Evolutionary conservation across 2,888 invertebrate species (phyloP).

Genomic region (Trachelus tabidus): DNA sequence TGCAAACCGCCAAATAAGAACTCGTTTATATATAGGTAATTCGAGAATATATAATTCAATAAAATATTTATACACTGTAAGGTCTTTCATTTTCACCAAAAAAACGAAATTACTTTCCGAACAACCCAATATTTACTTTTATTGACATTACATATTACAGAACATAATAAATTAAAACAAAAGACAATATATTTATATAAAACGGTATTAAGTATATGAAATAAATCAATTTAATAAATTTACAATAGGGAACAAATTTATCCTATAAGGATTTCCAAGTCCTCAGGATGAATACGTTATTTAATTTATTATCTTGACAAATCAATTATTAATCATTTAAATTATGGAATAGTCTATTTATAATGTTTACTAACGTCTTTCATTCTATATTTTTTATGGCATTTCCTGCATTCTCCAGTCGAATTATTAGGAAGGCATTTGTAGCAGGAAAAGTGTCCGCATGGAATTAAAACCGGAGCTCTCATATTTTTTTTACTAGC

Average conservation of each 20-base stretch:
- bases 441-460: conserved; percentile 30
- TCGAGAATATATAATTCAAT: too few relatives aligned
- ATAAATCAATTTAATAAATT: background rate
- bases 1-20: too few relatives aligned
- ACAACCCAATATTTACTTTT: background rate
- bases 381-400: conserved; percentile 22
- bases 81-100: too few relatives aligned
- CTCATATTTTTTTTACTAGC: conserved; percentile 17
- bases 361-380: conserved; percentile 21
- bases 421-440: conserved; percentile 21
- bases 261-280: background rate
- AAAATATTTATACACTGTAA: too few relatives aligned
- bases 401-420: conserved; percentile 22
- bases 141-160: background rate
- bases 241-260: background rate
- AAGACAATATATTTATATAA: background rate
- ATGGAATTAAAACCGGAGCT: conserved; percentile 21
- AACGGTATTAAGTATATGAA: too few relatives aligned
- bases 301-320: background rate
- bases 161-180: background rate
- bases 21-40: too few relatives aligned
- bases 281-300: background rate
- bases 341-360: background rate
- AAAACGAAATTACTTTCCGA: too few relatives aligned
- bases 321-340: background rate